Conservation (phyloP, 2,797 vertebrate species). For the Bradypodion pumilum region DNA sequence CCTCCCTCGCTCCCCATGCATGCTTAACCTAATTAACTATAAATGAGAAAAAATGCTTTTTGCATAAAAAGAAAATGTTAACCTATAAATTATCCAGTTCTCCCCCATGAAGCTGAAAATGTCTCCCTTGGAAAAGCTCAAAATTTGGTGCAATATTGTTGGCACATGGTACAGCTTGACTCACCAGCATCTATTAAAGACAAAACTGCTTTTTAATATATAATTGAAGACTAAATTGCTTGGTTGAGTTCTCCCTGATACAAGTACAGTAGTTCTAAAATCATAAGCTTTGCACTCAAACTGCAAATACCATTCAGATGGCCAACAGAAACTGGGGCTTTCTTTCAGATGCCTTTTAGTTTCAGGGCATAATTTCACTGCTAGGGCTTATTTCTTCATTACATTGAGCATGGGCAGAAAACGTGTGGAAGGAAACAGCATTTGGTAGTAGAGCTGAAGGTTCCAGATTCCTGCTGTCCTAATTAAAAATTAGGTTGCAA, state of each 20-base stretch:
- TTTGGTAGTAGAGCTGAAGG: neutral
- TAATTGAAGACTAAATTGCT: constrained; percentile 56
- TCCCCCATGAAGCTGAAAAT: constrained; percentile 64
- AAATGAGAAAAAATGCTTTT: constrained; percentile 81
- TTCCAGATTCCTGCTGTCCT: neutral
- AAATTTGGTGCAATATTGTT: constrained; percentile 58
- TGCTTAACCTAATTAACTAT: constrained; percentile 83
- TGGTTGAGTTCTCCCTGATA: constrained; percentile 48
- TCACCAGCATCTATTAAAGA: constrained; percentile 58
- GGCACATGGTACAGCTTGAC: constrained; percentile 47
- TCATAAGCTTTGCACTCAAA: constrained; percentile 58
- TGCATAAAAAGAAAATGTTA: constrained; percentile 83
- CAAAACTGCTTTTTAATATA: constrained; percentile 58
- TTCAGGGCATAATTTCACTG: neutral
- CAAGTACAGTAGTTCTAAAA: constrained; percentile 62
- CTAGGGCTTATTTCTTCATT: neutral
- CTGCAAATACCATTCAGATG: neutral
- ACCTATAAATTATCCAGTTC: constrained; percentile 79
- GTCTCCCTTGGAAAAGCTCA: constrained; percentile 59
- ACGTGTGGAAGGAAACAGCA: neutral
- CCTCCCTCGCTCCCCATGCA: constrained; percentile 77
- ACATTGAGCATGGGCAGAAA: neutral
- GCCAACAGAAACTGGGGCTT: neutral
- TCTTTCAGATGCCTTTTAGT: neutral
- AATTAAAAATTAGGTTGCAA: neutral